A percentile compares a stretch with the other conserved stretches of the same genome.
phyloP scores from a whole-genome alignment of 2,888 invertebrate species.

The Drosophila quasianomalipes region DNA sequence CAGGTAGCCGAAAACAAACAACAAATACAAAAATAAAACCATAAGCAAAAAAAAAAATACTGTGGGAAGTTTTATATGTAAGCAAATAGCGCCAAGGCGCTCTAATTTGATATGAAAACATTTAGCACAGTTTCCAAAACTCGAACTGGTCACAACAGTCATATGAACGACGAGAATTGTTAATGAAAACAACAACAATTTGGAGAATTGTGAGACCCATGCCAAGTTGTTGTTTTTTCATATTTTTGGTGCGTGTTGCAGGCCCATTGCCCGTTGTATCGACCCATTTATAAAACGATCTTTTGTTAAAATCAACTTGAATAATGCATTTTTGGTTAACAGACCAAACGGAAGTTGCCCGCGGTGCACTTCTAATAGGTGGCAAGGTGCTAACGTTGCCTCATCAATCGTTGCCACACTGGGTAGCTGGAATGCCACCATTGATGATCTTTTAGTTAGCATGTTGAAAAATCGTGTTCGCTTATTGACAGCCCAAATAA shows the following conservation, averaged over 20 bases:
- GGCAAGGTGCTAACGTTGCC: conserved; percentile 57
- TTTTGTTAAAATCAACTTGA: conserved; percentile 11
- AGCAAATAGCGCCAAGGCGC: conserved; percentile 59
- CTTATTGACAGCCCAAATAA: conserved; percentile 19
- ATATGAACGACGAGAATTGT: conserved; percentile 54
- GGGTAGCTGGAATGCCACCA: conserved; percentile 11
- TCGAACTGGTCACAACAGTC: conserved; percentile 56
- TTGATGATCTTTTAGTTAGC: conserved; percentile 64
- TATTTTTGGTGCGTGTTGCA: conserved; percentile 28
- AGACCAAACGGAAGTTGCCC: conserved; percentile 61
- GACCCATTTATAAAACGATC: conserved; percentile 33
- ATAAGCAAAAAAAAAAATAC: conserved; percentile 18
- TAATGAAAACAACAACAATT: conserved; percentile 48
- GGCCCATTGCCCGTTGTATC: conserved; percentile 38
- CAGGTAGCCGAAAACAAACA: conserved; percentile 3
- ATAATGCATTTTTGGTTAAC: conserved; percentile 42
- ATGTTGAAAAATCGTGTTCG: conserved; percentile 57
- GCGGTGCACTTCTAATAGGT: conserved; percentile 45
- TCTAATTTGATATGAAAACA: conserved; percentile 71
- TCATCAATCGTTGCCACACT: conserved; percentile 22
- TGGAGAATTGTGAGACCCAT: conserved; percentile 46
- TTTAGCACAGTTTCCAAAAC: conserved; percentile 71
- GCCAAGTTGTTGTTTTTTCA: conserved; percentile 60
- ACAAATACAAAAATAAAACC: conserved; percentile 1
- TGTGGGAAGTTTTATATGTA: conserved; percentile 69